These are phyloP conservation scores for Pangasius larnaudii DNA, from an alignment of 2,797 vertebrate species.

Conservation along the genomic window DNA sequence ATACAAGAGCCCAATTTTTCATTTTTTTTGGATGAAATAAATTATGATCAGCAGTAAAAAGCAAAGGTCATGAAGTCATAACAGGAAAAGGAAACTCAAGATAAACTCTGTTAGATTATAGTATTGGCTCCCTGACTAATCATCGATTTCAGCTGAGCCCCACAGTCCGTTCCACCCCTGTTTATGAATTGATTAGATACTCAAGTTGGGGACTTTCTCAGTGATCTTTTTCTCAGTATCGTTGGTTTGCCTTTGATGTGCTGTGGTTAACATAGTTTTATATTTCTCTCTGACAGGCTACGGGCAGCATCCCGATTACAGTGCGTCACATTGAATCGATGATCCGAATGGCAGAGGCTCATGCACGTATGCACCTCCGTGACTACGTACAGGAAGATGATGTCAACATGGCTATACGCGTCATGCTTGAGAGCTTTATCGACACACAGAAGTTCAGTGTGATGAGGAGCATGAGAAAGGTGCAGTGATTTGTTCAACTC, in stretches of 20 bases:
- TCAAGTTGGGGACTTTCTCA: background rate
- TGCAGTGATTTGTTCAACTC: constrained; percentile 52
- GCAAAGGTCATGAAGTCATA: background rate
- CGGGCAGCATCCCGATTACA: constrained; percentile 97
- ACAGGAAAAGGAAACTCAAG: background rate
- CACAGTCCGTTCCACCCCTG: background rate
- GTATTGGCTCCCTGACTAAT: background rate
- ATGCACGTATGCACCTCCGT: constrained; percentile 93
- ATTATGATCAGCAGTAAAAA: background rate
- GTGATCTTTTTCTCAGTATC: background rate
- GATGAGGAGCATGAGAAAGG: constrained; percentile 98
- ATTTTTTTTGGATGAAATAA: background rate
- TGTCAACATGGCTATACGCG: constrained; percentile 98
- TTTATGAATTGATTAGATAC: background rate
- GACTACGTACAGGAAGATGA: constrained; percentile 96
- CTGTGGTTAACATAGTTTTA: background rate
- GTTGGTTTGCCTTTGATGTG: background rate
- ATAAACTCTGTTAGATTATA: background rate
- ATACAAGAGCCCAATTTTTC: background rate
- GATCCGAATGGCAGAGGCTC: constrained; percentile 98
- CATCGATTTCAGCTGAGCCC: background rate
- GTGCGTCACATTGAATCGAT: constrained; percentile 98
- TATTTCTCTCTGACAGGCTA: constrained; percentile 76
- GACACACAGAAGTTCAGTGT: constrained; percentile 99
- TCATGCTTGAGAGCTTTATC: constrained; percentile 99